phyloP scores from a whole-genome alignment of 2,888 invertebrate species.

The Tridacna crocea region DNA sequence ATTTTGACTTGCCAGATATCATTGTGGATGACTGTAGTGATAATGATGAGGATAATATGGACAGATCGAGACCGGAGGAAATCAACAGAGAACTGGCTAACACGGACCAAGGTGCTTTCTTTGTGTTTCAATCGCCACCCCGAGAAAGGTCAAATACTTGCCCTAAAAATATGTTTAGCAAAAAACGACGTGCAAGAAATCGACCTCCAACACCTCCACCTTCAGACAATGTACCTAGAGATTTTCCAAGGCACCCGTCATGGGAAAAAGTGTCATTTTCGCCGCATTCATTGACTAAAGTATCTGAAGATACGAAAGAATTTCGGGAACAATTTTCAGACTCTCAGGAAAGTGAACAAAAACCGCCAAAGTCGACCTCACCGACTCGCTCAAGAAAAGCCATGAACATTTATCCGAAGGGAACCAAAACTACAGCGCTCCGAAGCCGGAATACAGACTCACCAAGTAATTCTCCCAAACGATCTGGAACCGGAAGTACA shows the following conservation, averaged over 20 bases:
- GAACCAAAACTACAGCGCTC: slow-evolving; percentile 1
- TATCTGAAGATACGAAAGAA: slow-evolving; percentile 49
- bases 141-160: slow-evolving; percentile 61
- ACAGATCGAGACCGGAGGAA: slow-evolving; percentile 43
- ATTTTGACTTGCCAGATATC: slow-evolving; percentile 62
- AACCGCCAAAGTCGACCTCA: slow-evolving; percentile 16
- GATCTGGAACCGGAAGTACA: slow-evolving; percentile 24
- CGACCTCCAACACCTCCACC: slow-evolving; percentile 46
- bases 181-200: slow-evolving; percentile 10
- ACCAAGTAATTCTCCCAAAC: slow-evolving; percentile 36
- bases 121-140: slow-evolving; percentile 62
- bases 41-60: slow-evolving; percentile 50
- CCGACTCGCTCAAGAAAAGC: slow-evolving; percentile 21
- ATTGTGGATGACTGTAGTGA: slow-evolving; percentile 62
- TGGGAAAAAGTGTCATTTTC: slow-evolving; percentile 56
- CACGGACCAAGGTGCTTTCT: slow-evolving; percentile 59
- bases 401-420: slow-evolving; percentile 1
- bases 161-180: slow-evolving; percentile 55
- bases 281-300: slow-evolving; percentile 48
- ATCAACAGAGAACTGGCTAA: slow-evolving; percentile 52
- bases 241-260: slow-evolving; percentile 33
- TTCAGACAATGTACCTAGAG: slow-evolving; percentile 45
- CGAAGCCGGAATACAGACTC: slow-evolving; percentile 13
- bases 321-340: neutral
- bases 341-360: slow-evolving; percentile 6